phyloP scores from a whole-genome alignment of 1,140 invertebrate species.

The Drosophila pallidifrons region DNA sequence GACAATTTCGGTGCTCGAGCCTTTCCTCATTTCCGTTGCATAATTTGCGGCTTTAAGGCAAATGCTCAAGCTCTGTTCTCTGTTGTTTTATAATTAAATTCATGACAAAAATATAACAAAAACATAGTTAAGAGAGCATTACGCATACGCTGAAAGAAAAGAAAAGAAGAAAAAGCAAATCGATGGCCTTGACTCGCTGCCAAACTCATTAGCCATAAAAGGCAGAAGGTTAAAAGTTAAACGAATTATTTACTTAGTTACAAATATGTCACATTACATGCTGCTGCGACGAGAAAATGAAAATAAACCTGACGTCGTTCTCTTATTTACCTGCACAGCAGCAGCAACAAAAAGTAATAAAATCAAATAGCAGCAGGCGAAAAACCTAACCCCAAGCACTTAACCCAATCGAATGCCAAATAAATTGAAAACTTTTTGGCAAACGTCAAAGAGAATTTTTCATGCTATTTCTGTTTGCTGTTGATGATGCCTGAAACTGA shows the following conservation, averaged over 20 bases:
- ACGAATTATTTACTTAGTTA: background rate
- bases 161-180: background rate
- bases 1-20: conserved; percentile 35
- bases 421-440: conserved; percentile 51
- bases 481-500: background rate
- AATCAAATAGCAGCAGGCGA: conserved; percentile 9
- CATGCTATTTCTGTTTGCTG: background rate
- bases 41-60: conserved; percentile 20
- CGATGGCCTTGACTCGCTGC: conserved; percentile 57
- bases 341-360: background rate
- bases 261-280: conserved; percentile 12
- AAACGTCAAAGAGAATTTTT: conserved; percentile 43
- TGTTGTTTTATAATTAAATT: conserved; percentile 61
- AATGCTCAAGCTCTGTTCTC: conserved; percentile 17
- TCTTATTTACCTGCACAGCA: background rate
- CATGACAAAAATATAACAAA: conserved; percentile 10
- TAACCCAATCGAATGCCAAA: conserved; percentile 20
- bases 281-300: conserved; percentile 2
- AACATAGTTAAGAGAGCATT: background rate
- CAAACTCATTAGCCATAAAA: conserved; percentile 57
- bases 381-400: conserved; percentile 2
- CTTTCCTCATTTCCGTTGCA: conserved; percentile 10
- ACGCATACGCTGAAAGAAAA: conserved; percentile 11
- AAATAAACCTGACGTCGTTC: background rate
- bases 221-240: conserved; percentile 24